Evolutionary conservation across 2,113 vertebrate genomes (phyloP).

Genomic region (Entomyzon cyanotis): DNA sequence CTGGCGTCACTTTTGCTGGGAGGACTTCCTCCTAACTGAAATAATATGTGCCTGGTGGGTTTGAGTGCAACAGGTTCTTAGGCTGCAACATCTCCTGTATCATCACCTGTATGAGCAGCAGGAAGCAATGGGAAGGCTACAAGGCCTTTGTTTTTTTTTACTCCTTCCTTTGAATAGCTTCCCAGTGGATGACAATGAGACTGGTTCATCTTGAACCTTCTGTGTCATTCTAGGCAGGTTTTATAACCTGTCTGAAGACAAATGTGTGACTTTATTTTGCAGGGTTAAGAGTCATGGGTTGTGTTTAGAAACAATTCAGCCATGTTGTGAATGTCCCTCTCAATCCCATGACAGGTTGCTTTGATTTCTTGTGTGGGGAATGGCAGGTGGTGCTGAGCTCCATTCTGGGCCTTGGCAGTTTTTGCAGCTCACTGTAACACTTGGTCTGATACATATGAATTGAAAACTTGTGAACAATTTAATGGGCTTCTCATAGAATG

Average conservation of each 20-base stretch:
- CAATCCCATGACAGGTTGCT: not conserved
- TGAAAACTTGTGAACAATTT: not conserved
- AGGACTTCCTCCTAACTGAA: not conserved
- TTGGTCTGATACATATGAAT: not conserved
- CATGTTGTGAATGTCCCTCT: not conserved
- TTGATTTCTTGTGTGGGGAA: not conserved
- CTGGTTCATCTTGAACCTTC: not conserved
- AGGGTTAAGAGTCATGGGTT: not conserved
- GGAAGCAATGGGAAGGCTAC: not conserved
- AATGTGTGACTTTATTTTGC: not conserved
- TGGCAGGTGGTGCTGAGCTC: not conserved
- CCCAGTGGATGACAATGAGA: not conserved
- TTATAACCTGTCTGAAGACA: not conserved
- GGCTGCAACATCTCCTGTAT: not conserved
- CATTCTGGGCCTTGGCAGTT: not conserved
- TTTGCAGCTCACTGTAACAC: not conserved
- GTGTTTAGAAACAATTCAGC: not conserved
- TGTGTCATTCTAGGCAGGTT: not conserved
- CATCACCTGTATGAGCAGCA: not conserved
- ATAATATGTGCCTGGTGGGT: not conserved
- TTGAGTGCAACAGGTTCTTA: not conserved
- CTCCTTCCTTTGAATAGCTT: not conserved
- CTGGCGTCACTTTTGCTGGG: not conserved
- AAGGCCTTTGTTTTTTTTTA: not conserved
- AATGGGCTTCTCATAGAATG: not conserved